These are phyloP conservation scores for Piaya cayana DNA, from an alignment of 2,113 vertebrate species.

Conservation along the genomic window DNA sequence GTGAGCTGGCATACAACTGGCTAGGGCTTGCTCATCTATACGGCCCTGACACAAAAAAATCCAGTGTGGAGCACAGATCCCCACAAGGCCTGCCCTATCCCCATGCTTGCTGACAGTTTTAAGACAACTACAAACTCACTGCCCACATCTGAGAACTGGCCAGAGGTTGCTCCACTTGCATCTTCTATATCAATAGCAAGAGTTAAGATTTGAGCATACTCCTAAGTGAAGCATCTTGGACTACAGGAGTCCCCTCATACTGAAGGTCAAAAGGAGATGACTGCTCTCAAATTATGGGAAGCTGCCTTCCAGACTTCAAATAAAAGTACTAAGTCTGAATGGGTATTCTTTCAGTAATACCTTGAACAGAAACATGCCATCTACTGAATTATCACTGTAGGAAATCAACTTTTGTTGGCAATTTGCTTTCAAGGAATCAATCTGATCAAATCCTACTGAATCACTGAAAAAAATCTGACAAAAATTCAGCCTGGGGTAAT, in stretches of 20 bases:
- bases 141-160: background rate
- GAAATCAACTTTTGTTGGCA: background rate
- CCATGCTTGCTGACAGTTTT: background rate
- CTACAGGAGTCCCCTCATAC: background rate
- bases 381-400: background rate
- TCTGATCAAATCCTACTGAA: background rate
- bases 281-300: background rate
- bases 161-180: background rate
- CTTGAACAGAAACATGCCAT: background rate
- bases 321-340: background rate
- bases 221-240: background rate
- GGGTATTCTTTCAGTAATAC: background rate
- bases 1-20: fast-evolving
- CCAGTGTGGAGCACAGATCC: background rate
- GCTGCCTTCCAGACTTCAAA: background rate
- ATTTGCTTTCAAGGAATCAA: background rate
- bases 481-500: background rate
- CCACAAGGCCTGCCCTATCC: background rate
- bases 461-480: background rate
- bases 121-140: background rate
- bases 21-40: background rate
- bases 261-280: background rate
- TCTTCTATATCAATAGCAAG: background rate
- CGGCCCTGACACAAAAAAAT: background rate
- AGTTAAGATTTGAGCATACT: background rate